Conservation (phyloP, 2,888 invertebrate genomes). For the Furcula furcula region DNA sequence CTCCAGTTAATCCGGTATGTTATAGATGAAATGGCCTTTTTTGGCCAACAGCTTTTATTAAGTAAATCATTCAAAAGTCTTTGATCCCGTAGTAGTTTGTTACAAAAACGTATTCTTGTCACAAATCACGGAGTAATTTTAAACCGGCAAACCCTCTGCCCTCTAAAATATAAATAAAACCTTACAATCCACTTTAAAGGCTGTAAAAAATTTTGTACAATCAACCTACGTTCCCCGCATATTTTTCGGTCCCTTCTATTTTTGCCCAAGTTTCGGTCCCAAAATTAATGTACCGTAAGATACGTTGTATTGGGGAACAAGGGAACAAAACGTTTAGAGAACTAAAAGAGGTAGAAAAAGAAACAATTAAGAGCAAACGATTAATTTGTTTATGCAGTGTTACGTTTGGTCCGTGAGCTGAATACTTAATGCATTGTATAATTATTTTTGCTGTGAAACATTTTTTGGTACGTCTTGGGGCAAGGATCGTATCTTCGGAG, state of each 20-base stretch:
- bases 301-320: conserved; percentile 22
- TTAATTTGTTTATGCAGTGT: conserved; percentile 2
- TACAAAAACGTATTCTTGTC: too few species aligned
- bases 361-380: conserved; percentile 6
- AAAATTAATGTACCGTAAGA: conserved; percentile 26
- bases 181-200: neutral
- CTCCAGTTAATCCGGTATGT: too few species aligned
- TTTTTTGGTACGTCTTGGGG: too few species aligned
- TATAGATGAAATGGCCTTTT: too few species aligned
- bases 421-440: too few species aligned
- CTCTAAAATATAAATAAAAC: conserved; percentile 1
- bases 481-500: too few species aligned
- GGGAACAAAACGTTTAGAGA: conserved; percentile 10
- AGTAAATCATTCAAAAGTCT: too few species aligned
- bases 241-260: neutral
- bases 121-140: too few species aligned
- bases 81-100: too few species aligned
- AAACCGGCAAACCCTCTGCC: too few species aligned
- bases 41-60: too few species aligned
- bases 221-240: neutral
- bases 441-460: too few species aligned
- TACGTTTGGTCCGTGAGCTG: neutral
- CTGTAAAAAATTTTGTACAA: neutral
- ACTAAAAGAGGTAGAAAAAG: conserved; percentile 2
- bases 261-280: conserved; percentile 3